Conservation (phyloP, 2,888 invertebrate genomes). For the Biston stratarius region DNA sequence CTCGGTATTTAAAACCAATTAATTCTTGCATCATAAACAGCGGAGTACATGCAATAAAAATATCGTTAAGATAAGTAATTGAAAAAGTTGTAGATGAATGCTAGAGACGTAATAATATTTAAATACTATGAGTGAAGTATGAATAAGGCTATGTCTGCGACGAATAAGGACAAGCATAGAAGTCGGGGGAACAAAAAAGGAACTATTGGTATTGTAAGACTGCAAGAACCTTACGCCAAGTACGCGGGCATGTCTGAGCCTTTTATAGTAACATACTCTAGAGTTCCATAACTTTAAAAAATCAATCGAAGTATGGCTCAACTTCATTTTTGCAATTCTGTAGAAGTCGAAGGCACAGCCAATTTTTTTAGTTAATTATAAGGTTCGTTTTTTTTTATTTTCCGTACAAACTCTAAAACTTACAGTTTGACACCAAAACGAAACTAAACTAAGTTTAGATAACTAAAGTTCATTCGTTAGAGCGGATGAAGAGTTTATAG, state of each 20-base stretch:
- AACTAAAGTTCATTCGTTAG: no score
- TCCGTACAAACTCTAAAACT: no score
- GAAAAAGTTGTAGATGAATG: constrained; percentile 34
- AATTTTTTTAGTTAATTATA: no score
- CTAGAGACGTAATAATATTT: constrained; percentile 39
- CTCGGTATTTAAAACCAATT: constrained; percentile 40
- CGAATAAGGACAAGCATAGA: constrained; percentile 36
- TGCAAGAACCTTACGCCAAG: constrained; percentile 26
- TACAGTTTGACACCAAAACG: no score
- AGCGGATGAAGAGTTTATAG: no score
- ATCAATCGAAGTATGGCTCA: no score
- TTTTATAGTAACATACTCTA: constrained; percentile 37
- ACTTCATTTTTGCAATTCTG: no score
- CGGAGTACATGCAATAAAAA: constrained; percentile 42
- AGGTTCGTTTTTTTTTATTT: no score
- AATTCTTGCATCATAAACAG: constrained; percentile 38
- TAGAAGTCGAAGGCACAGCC: no score
- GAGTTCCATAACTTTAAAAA: not conserved
- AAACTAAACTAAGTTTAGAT: no score
- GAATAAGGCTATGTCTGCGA: constrained; percentile 31
- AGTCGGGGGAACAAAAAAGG: constrained; percentile 33
- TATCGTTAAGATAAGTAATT: constrained; percentile 42
- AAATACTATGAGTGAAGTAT: constrained; percentile 37
- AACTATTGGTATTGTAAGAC: constrained; percentile 35
- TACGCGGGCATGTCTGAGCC: constrained; percentile 34